Conservation (phyloP, 2,797 vertebrate species). For the Iguana delicatissima region DNA sequence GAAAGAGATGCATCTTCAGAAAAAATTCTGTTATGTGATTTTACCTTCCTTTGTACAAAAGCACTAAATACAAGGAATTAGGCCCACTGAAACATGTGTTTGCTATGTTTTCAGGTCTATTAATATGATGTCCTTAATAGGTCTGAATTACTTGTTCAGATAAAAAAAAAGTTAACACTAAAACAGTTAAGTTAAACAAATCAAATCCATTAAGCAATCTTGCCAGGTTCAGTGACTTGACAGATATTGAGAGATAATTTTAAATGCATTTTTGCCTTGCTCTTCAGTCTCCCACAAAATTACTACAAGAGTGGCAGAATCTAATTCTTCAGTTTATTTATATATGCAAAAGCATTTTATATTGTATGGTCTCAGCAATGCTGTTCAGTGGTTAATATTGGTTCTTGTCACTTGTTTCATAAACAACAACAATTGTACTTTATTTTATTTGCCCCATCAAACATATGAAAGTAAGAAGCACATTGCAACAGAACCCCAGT, state of each 20-base stretch:
- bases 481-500: background rate
- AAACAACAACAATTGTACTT: background rate
- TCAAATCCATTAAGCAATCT: background rate
- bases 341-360: background rate
- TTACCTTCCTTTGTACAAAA: background rate
- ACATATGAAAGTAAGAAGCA: background rate
- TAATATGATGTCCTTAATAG: background rate
- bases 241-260: background rate
- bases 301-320: background rate
- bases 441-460: background rate
- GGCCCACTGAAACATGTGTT: background rate
- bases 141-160: background rate
- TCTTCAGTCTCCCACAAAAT: background rate
- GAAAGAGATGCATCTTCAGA: background rate
- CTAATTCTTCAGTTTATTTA: conserved; percentile 5
- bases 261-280: background rate
- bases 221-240: background rate
- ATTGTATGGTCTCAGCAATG: background rate
- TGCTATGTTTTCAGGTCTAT: background rate
- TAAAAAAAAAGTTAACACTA: background rate
- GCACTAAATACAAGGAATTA: background rate
- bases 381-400: background rate
- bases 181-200: background rate
- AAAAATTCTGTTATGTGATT: background rate
- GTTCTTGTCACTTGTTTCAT: background rate